Evolutionary conservation across 1,140 invertebrate genomes (phyloP).

Genomic region (Anagrus nilaparvatae): DNA sequence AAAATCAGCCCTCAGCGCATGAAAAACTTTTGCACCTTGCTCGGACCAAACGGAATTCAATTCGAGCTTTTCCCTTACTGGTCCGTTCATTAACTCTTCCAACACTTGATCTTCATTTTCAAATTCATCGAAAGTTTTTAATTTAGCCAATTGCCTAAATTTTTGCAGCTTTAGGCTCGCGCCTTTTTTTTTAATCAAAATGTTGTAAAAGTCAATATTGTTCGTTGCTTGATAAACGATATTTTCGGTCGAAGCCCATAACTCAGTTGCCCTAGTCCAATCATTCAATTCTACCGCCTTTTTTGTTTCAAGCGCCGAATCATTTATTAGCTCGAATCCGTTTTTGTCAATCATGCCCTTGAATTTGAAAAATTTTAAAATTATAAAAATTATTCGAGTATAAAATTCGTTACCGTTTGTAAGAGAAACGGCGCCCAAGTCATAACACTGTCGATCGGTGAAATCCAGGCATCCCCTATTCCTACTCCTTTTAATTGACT

Average conservation of each 20-base stretch:
- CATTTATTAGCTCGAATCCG: constrained; percentile 46
- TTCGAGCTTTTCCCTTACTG: constrained; percentile 51
- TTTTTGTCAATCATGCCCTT: constrained; percentile 52
- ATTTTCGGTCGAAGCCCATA: constrained; percentile 54
- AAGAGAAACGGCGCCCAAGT: constrained; percentile 72
- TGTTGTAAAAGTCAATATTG: constrained; percentile 72
- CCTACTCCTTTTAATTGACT: constrained; percentile 68
- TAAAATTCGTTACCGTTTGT: constrained; percentile 45
- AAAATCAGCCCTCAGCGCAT: constrained; percentile 55
- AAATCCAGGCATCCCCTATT: constrained; percentile 80
- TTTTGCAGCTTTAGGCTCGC: background rate
- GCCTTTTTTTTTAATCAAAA: constrained; percentile 45
- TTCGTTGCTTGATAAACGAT: constrained; percentile 47
- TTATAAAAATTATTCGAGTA: constrained; percentile 5
- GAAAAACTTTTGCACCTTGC: constrained; percentile 53
- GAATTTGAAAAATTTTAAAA: constrained; percentile 1
- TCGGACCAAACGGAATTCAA: constrained; percentile 50
- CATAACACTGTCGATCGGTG: constrained; percentile 67
- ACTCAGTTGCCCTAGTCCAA: constrained; percentile 50
- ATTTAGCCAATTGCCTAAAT: background rate
- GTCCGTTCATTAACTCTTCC: constrained; percentile 57
- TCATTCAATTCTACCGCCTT: constrained; percentile 41
- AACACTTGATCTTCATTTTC: constrained; percentile 34
- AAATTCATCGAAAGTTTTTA: background rate
- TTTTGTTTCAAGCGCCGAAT: constrained; percentile 41